Base-by-base conservation (phyloP, 2,797 vertebrate species). In the Crypturellus tataupa region DNA sequence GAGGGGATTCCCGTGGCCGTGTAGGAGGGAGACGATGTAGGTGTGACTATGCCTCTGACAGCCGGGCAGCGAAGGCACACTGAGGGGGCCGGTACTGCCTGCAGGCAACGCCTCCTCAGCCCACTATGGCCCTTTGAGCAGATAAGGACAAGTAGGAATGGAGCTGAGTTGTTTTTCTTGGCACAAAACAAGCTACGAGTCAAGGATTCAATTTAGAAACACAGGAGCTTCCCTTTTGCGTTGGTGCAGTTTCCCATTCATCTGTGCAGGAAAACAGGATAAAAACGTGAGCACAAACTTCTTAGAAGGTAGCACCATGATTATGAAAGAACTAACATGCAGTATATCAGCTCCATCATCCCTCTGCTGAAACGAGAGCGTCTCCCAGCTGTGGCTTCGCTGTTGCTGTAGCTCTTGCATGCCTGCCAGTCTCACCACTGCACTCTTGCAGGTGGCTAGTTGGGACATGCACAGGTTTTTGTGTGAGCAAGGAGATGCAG, bases 391-490 rank as follows among this genome's bases (percentile, higher is more conserved):
- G 58, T 18, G 31, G 53, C 0, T 46, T 31, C 25, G 2, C 39
- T 18, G 10, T 23, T 42, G 62, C 29, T 3, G 1, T 10, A 6
- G 1, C 1, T 1, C 33, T 55, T 72, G 60, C 27, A 49, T 13
- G 20, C 19, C 20, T 29, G 24, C 31, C 35, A 4, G n/a, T 9
- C 49, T 69, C 60, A 44, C 19, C 27, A 29, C 27, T 12, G 35
- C 1, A 1, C 69, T 47, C 42, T 39, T 68, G 64, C 33, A 47
- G 64, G 42, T 27, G 16, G 29, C 63, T 33, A 2, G 10, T 18
- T 64, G 16, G 59, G 65, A 39, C 17, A 27, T 2, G 8, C 3
- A 31, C 12, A 9, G 11, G 23, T 19, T 51, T 55, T 59, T 55
- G 14, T 65, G 53, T 27, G 42, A 55, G 42, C 19, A 8, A 1